Evolutionary conservation across 2,113 vertebrate species (phyloP).

Genomic region (Lates calcarifer): DNA sequence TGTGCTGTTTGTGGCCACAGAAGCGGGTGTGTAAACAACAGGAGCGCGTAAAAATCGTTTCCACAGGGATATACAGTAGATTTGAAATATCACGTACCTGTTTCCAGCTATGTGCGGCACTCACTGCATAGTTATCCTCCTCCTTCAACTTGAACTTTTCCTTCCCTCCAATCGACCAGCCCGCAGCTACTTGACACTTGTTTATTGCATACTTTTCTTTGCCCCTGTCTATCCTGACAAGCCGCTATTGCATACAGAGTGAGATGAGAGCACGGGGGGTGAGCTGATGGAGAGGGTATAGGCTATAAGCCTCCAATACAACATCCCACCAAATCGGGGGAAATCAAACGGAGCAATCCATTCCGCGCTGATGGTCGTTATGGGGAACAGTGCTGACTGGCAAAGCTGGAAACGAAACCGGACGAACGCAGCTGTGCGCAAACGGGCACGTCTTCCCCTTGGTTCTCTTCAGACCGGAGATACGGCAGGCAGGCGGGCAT

Average conservation of each 20-base stretch:
- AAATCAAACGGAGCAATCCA: slow-evolving; percentile 74
- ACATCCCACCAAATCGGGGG: slow-evolving; percentile 65
- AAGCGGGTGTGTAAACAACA: slow-evolving; percentile 43
- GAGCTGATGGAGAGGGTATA: slow-evolving; percentile 57
- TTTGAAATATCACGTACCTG: slow-evolving; percentile 81
- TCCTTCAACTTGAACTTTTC: slow-evolving; percentile 82
- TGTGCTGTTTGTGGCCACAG: slow-evolving; percentile 29
- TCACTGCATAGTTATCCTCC: slow-evolving; percentile 78
- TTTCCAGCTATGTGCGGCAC: slow-evolving; percentile 53
- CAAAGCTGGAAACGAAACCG: slow-evolving; percentile 3
- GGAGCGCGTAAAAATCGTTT: slow-evolving; percentile 36
- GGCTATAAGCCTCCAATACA: slow-evolving; percentile 55
- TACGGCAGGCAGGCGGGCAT: slow-evolving; percentile 56
- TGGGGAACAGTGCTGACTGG: slow-evolving; percentile 25
- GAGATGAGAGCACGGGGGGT: slow-evolving; percentile 44
- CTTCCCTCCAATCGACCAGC: slow-evolving; percentile 58
- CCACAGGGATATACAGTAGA: slow-evolving; percentile 5
- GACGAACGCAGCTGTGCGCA: slow-evolving; percentile 44
- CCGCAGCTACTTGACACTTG: slow-evolving; percentile 67
- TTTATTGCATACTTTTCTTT: slow-evolving; percentile 71
- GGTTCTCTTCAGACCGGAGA: slow-evolving; percentile 56
- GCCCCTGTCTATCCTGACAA: slow-evolving; percentile 51
- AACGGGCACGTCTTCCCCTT: slow-evolving; percentile 43
- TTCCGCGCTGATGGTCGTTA: slow-evolving; percentile 43
- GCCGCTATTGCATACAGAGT: slow-evolving; percentile 33